Base-by-base conservation (phyloP, 2,113 vertebrate genomes). In the Mormoops blainvillei region DNA sequence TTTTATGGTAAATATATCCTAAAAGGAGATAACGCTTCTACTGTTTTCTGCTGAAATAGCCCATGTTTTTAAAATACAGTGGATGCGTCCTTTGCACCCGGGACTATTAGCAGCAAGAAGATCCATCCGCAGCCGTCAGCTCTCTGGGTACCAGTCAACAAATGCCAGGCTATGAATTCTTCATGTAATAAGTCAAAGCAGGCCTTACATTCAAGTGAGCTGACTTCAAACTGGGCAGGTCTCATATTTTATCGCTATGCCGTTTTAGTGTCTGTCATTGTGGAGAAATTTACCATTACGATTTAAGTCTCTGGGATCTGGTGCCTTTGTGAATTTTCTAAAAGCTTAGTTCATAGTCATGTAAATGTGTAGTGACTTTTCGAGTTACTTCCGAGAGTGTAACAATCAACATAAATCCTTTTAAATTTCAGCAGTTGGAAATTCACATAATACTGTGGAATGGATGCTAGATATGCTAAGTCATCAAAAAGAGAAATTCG, bases 341-440 rank as follows among this genome's bases (percentile, higher is more conserved):
- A 97, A 97, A 94, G 52, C 84, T 95, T 28, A 54, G 90, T 94
- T 91, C 93, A 94, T 80, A 91, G 93, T 95, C 81, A 96, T 86
- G 81, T 78, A 96, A 98, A 96, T 96, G 82, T 63, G 36, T 89
- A 86, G 85, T 85, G 76, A 95, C 71, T 94, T 97, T 96, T 96
- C 94, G 87, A 91, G 88, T 98, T 92, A 61, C 43, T 82, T 94
- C 61, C 95, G 70, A 96, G 85, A 78, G 7, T 68, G 52, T 73
- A 68, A 96, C 63, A 96, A 93, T 94, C 41, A 89, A 83, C 71
- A 70, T 68, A 87, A 92, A 87, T 96, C 88, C 67, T 70, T 95
- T 97, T 91, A 86, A 74, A 68, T 92, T 94, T 95, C 77, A 85
- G 65, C 41, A 26, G 41, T 89, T 94, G 82, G 67, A 96, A 97